Conservation (phyloP, 2,888 invertebrate genomes). For the Drepanosiphum platanoidis region DNA sequence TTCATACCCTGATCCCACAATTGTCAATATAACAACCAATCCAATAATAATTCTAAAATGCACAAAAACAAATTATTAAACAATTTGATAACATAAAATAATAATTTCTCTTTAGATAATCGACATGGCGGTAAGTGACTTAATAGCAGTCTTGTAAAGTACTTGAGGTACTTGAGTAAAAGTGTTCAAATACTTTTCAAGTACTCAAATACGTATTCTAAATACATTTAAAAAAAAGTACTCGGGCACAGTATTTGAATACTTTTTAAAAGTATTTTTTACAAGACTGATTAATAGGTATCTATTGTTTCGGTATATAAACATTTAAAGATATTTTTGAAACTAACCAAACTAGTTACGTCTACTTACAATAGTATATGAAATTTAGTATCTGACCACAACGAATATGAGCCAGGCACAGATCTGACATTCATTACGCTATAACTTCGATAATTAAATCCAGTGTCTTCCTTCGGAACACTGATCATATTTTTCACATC, state of each 20-base stretch:
- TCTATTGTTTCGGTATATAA: background rate
- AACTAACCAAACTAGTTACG: background rate
- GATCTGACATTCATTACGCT: constrained; percentile 73
- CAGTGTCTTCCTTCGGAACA: constrained; percentile 63
- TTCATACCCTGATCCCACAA: constrained; percentile 79
- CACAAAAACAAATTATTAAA: background rate
- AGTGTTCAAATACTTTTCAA: too few relatives aligned
- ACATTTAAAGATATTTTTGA: background rate
- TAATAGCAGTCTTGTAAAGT: too few relatives aligned
- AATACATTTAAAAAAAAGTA: too few relatives aligned
- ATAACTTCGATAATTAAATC: constrained; percentile 67
- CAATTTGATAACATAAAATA: too few relatives aligned
- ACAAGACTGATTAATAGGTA: too few relatives aligned
- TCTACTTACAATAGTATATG: constrained; percentile 75
- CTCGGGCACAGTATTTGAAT: too few relatives aligned
- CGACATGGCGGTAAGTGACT: too few relatives aligned
- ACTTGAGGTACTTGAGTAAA: too few relatives aligned
- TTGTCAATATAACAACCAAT: constrained; percentile 71
- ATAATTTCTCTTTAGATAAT: too few relatives aligned
- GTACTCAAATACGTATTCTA: too few relatives aligned
- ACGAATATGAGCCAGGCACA: constrained; percentile 76
- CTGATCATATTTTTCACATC: constrained; percentile 73
- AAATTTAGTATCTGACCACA: constrained; percentile 75
- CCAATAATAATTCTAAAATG: constrained; percentile 71
- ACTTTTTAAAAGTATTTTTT: too few relatives aligned